A percentile compares a stretch with the other conserved stretches of the same genome.
phyloP scores from a whole-genome alignment of 2,113 vertebrate species.

The Scomber japonicus region DNA sequence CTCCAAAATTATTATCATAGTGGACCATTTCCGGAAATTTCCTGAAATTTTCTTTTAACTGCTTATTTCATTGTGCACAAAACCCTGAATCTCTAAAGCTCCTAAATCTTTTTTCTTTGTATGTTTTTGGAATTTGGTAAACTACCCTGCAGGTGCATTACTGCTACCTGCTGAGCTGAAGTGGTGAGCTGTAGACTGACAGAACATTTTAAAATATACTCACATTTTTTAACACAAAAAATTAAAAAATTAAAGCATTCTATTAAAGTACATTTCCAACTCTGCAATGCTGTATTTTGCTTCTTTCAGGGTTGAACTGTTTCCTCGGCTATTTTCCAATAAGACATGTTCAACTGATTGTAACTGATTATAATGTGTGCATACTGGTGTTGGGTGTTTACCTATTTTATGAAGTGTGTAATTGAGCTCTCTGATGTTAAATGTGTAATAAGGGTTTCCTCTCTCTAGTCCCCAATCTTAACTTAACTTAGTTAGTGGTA shows the following conservation, averaged over 20 bases:
- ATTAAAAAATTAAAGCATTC: not conserved
- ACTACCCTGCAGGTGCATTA: not conserved
- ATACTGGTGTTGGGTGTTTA: conserved; percentile 51
- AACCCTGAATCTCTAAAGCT: too few relatives aligned
- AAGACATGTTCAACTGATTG: conserved; percentile 46
- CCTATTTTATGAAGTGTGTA: conserved; percentile 69
- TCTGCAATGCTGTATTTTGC: not conserved
- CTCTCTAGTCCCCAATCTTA: conserved; percentile 8
- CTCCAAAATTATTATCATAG: not conserved
- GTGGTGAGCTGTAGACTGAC: not conserved
- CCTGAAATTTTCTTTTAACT: too few relatives aligned
- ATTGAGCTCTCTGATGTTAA: conserved; percentile 56
- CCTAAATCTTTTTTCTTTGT: not conserved
- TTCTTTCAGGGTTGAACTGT: not conserved
- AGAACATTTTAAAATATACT: too few relatives aligned
- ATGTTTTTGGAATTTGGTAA: not conserved
- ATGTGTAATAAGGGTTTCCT: conserved; percentile 41
- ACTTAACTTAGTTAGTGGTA: conserved; percentile 13
- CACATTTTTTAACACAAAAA: not conserved
- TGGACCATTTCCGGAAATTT: not conserved
- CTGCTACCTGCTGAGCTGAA: not conserved
- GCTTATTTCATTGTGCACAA: too few relatives aligned
- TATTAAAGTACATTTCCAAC: too few relatives aligned
- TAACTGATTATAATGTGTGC: conserved; percentile 42
- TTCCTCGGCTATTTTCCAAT: conserved; percentile 15